Evolutionary conservation across 2,113 vertebrate species (phyloP), one percentile per base, ranked within the genome.

Genomic region (Synchiropus splendidus): DNA sequence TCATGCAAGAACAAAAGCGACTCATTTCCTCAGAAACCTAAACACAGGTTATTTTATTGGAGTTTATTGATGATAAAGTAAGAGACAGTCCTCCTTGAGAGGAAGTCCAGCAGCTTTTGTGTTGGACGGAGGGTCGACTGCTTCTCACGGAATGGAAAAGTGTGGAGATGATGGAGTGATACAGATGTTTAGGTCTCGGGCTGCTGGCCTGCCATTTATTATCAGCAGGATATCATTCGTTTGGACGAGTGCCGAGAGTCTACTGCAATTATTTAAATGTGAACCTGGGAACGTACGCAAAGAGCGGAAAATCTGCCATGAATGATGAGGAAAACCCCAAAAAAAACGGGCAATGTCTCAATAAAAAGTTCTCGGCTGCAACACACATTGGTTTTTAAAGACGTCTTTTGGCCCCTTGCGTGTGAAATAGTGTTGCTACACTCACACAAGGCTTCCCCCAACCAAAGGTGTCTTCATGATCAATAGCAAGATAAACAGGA

Each of bases 181-280:
- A 69, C 60, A 61, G 54, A 56, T 58, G 39, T 65, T 45, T 48
- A 42, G 31, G 37, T 45, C 46, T 40, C 38, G 59, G 38, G 59
- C 49, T 18, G 50, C 54, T 62, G 37, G 33, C 46, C 48, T 31
- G 48, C 45, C 45, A 42, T 54, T 64, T 57, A 57, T 61, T 48
- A 70, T 50, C 59, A 35, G 58, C 48, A 36, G 50, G 47, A 54
- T 50, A 54, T 60, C 56, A 52, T 63, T 49, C 46, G 39, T 52
- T 60, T 73, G 63, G 69, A 58, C 3, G 15, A 33, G 36, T 45
- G 70, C 60, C 68, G 62, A 9, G 54, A 58, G 52, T 37, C 36
- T 51, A 49, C 48, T 56, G 60, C 58, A 54, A 44, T 52, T 57
- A 58, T 72, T 56, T 13, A 56, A 57, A 66, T 57, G 46, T 57